A percentile compares a stretch with the other conserved stretches of the same genome.
Conservation (phyloP, 2,113 vertebrate genomes). For the Apaloderma vittatum region DNA sequence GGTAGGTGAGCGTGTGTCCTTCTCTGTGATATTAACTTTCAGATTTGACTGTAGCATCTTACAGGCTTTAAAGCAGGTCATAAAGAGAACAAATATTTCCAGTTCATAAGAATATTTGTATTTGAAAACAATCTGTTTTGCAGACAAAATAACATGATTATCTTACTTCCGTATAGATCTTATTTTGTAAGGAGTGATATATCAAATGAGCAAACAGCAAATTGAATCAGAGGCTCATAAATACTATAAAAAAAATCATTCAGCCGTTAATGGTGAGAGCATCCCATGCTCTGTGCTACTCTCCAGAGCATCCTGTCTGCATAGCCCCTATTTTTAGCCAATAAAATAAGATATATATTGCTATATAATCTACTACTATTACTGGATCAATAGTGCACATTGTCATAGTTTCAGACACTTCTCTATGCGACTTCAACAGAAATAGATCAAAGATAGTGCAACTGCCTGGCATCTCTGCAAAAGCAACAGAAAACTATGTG, state of each 20-base stretch:
- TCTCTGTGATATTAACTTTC: not conserved
- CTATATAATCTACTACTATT: conserved; percentile 25
- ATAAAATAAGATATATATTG: conserved; percentile 36
- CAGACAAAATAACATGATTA: not conserved
- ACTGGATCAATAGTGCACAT: conserved; percentile 54
- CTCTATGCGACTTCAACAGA: conserved; percentile 28
- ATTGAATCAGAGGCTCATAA: conserved; percentile 26
- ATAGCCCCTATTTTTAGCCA: conserved; percentile 35
- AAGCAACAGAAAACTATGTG: not conserved
- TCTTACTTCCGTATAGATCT: not conserved
- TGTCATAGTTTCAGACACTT: conserved; percentile 39
- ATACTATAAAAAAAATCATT: not conserved
- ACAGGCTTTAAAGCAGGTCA: not conserved
- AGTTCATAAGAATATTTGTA: not conserved
- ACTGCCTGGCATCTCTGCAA: not conserved
- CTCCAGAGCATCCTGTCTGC: conserved; percentile 32
- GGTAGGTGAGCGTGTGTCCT: not conserved
- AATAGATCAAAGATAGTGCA: conserved; percentile 40
- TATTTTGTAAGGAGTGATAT: not conserved
- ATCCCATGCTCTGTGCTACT: not conserved
- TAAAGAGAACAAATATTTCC: conserved; percentile 8
- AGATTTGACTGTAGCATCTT: not conserved
- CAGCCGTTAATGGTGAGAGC: not conserved
- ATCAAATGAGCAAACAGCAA: conserved; percentile 5
- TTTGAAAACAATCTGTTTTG: not conserved